A percentile compares a stretch with the other conserved stretches of the same genome.
phyloP scores from a whole-genome alignment of 2,888 invertebrate genomes.

The Phortica magna region DNA sequence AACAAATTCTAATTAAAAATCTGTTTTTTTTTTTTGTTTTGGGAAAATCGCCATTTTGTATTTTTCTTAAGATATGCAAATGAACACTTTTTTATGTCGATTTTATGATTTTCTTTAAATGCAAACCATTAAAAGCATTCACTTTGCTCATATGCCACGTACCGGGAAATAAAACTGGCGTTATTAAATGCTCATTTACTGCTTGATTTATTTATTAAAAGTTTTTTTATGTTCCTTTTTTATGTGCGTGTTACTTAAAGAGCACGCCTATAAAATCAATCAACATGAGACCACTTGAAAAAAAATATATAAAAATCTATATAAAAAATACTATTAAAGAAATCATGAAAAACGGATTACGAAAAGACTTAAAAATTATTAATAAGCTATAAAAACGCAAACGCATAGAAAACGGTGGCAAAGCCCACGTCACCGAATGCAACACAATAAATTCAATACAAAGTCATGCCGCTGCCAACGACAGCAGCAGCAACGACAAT shows the following conservation, averaged over 20 bases:
- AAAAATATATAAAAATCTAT: neutral
- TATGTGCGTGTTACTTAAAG: neutral
- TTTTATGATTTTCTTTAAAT: neutral
- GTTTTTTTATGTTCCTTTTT: neutral
- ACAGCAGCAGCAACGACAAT: neutral
- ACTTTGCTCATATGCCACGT: neutral
- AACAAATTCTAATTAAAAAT: neutral
- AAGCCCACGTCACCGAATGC: neutral
- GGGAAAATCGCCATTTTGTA: too few species aligned
- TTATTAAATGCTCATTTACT: conserved; percentile 12
- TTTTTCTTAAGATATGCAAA: neutral
- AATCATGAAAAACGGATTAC: neutral
- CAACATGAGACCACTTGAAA: conserved; percentile 4
- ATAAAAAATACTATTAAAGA: neutral
- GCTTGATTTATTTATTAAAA: conserved; percentile 4
- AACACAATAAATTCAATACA: neutral
- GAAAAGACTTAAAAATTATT: neutral
- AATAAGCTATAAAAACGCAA: neutral
- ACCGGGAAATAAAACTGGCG: neutral
- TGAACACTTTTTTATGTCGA: neutral
- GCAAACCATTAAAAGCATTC: neutral
- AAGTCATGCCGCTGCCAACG: neutral
- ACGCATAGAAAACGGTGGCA: neutral
- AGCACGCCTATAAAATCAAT: conserved; percentile 13
- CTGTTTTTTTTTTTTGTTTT: neutral